These are phyloP conservation scores for Chaenodraco wilsoni DNA, from an alignment of 2,797 vertebrate species.

Conservation along the genomic window DNA sequence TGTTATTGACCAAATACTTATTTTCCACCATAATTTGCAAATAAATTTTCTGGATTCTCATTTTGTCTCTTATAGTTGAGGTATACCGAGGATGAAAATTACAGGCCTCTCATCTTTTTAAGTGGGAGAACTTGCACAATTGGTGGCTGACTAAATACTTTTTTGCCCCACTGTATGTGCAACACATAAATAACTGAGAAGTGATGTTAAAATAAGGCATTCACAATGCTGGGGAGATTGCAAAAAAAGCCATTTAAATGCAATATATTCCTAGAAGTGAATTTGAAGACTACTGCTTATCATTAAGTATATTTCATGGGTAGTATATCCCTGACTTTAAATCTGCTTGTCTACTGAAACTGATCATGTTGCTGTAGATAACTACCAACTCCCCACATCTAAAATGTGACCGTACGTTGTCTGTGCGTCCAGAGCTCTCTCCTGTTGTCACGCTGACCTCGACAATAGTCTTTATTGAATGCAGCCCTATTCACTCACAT, in stretches of 20 bases:
- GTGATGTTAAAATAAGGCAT: background rate
- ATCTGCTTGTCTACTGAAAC: background rate
- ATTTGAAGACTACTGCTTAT: background rate
- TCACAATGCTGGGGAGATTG: background rate
- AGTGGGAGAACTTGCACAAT: too few species aligned
- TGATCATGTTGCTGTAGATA: constrained; percentile 2
- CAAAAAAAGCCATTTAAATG: too few species aligned
- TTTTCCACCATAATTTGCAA: too few species aligned
- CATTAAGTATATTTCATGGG: background rate
- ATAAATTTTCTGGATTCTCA: too few species aligned
- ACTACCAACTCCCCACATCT: constrained; percentile 12
- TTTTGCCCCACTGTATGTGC: too few species aligned
- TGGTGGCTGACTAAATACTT: too few species aligned
- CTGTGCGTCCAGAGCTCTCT: constrained; percentile 37
- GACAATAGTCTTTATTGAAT: constrained; percentile 68
- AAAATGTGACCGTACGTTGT: constrained; percentile 33
- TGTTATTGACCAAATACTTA: too few species aligned
- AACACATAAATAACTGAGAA: background rate
- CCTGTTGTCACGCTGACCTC: constrained; percentile 60
- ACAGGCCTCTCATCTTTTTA: too few species aligned
- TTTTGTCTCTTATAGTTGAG: too few species aligned
- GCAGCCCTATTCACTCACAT: constrained; percentile 59
- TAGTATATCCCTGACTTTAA: background rate
- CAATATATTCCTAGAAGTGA: background rate
- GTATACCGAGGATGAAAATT: too few species aligned